phyloP scores from a whole-genome alignment of 2,888 invertebrate genomes.

The Sicus ferrugineus region DNA sequence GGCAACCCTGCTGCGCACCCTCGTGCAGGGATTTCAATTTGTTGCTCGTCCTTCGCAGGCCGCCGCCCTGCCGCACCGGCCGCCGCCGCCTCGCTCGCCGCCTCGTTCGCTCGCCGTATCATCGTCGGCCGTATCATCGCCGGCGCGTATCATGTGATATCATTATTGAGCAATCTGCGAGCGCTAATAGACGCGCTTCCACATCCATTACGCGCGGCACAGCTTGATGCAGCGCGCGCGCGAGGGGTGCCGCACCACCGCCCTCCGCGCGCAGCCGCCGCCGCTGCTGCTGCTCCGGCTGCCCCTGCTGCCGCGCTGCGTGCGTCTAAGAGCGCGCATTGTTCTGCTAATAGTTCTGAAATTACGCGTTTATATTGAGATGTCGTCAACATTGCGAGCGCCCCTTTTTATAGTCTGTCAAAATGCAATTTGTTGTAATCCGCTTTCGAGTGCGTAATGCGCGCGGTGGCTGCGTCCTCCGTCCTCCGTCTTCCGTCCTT shows the following conservation, averaged over 20 bases:
- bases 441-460: slow-evolving; percentile 22
- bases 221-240: not conserved
- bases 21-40: not conserved
- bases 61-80: not conserved
- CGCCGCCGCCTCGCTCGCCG: not conserved
- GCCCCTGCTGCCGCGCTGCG: slow-evolving; percentile 3
- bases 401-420: slow-evolving; percentile 5
- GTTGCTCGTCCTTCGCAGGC: not conserved
- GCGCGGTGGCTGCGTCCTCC: not conserved
- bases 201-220: not conserved
- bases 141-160: slow-evolving; percentile 25
- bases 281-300: not conserved
- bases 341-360: slow-evolving; percentile 32
- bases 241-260: slow-evolving; percentile 4
- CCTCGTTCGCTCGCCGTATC: slow-evolving; percentile 14
- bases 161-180: slow-evolving; percentile 31
- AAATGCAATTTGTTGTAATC: slow-evolving; percentile 32
- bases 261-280: not conserved
- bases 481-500: no score
- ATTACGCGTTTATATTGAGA: slow-evolving; percentile 32
- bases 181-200: slow-evolving; percentile 26
- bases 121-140: not conserved
- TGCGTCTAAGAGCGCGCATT: slow-evolving; percentile 23
- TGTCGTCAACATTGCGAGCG: slow-evolving; percentile 5
- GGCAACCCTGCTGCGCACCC: slow-evolving; percentile 9